These are phyloP conservation scores for Hemaris fuciformis DNA, from an alignment of 2,888 invertebrate genomes.

Conservation along the genomic window DNA sequence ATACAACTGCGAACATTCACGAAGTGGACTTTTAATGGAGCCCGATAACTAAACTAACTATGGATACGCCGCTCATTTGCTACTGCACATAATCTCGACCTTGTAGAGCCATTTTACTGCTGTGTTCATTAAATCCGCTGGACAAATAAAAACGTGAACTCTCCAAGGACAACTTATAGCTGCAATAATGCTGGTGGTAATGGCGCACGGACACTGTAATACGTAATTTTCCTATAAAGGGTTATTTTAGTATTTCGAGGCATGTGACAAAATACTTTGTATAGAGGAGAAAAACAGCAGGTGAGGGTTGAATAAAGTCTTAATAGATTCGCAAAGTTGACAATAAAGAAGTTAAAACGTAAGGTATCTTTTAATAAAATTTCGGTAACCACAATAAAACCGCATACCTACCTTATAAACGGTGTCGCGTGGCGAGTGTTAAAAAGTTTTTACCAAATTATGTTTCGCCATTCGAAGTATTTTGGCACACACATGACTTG, in stretches of 20 bases:
- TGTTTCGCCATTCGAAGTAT: conserved; percentile 45
- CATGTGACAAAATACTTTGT: conserved; percentile 40
- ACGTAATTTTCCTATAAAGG: conserved; percentile 23
- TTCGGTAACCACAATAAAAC: conserved; percentile 73
- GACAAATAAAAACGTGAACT: not conserved
- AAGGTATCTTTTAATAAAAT: conserved; percentile 53
- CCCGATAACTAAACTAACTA: conserved; percentile 43
- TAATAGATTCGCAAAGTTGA: conserved; percentile 62
- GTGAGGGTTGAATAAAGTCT: conserved; percentile 60
- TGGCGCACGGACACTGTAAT: not conserved
- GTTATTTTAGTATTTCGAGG: conserved; percentile 39
- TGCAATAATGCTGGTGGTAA: not conserved
- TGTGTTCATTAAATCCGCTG: conserved; percentile 2
- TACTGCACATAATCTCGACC: conserved; percentile 8
- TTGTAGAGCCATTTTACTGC: not conserved
- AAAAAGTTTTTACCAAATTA: conserved; percentile 60
- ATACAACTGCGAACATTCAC: conserved; percentile 56
- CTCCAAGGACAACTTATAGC: not conserved
- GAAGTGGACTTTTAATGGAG: conserved; percentile 47
- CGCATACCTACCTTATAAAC: conserved; percentile 58
- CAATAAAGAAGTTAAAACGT: conserved; percentile 53
- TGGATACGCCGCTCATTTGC: conserved; percentile 34
- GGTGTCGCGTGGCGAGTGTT: conserved; percentile 60
- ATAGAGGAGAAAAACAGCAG: conserved; percentile 44
- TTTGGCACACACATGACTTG: conserved; percentile 52